Percentiles rank a stretch among this genome's conserved stretches.
phyloP scores from a whole-genome alignment of 2,888 invertebrate species.

The Parasteatoda lunata region DNA sequence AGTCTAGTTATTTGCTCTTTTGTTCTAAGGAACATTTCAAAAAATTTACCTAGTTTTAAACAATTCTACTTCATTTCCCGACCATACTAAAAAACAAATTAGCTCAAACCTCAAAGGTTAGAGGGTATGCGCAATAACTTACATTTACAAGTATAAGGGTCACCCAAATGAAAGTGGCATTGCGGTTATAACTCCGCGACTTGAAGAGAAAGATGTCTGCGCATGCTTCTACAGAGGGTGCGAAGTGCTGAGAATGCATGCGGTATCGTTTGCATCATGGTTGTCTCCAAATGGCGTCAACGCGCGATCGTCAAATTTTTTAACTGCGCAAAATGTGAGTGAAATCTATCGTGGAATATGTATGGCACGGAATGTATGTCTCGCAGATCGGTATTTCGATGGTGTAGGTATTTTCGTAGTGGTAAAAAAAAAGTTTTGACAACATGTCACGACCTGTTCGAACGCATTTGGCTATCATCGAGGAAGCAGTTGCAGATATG shows the following conservation, averaged over 20 bases:
- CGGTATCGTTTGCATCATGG: conserved; percentile 14
- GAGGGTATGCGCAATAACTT: no score
- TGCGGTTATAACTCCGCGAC: neutral
- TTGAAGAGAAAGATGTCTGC: neutral
- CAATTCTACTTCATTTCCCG: no score
- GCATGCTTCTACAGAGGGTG: neutral
- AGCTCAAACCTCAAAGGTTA: no score
- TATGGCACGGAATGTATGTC: neutral
- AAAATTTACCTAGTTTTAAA: no score
- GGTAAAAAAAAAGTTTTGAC: neutral
- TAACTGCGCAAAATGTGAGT: conserved; percentile 19
- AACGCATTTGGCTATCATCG: neutral
- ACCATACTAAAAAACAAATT: no score
- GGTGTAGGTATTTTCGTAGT: neutral
- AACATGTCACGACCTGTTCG: conserved; percentile 1
- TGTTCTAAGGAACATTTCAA: no score
- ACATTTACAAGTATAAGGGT: neutral
- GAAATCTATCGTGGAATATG: conserved; percentile 14
- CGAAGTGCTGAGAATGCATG: conserved; percentile 5
- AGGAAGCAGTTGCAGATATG: conserved; percentile 9
- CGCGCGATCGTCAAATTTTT: conserved; percentile 10
- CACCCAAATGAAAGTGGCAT: neutral
- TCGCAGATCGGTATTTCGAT: conserved; percentile 4
- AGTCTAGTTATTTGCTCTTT: no score
- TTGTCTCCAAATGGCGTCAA: conserved; percentile 5